A percentile compares a stretch with the other conserved stretches of the same genome.
Conservation (phyloP, 2,888 invertebrate genomes). For the Diabrotica balteata region DNA sequence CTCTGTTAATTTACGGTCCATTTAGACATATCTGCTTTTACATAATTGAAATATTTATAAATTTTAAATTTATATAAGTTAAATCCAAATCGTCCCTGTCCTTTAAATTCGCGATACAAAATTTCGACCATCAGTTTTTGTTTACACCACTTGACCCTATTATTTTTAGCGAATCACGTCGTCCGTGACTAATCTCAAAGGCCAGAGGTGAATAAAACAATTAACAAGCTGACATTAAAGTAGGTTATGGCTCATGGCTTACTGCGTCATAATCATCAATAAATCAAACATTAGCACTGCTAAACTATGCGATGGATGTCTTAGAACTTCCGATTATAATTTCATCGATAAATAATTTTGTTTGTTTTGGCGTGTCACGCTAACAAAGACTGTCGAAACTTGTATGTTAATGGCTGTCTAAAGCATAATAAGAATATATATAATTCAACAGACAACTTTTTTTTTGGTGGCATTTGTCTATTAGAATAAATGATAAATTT, state of each 20-base stretch:
- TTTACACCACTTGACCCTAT: conserved; percentile 10
- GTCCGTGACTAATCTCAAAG: conserved; percentile 29
- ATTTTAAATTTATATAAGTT: too few species aligned
- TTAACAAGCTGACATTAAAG: conserved; percentile 27
- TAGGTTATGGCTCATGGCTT: conserved; percentile 31
- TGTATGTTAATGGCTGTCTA: not conserved
- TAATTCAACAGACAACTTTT: too few species aligned
- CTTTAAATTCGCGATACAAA: not conserved
- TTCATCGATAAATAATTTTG: conserved; percentile 15
- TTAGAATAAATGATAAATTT: too few species aligned
- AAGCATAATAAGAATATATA: too few species aligned
- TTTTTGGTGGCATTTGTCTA: too few species aligned
- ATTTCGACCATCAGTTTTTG: too few species aligned
- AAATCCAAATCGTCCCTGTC: not conserved
- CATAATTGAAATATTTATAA: too few species aligned
- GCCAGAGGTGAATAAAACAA: conserved; percentile 35
- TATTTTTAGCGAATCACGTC: conserved; percentile 25
- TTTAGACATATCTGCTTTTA: too few species aligned
- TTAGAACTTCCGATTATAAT: conserved; percentile 19
- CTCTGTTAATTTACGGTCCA: too few species aligned
- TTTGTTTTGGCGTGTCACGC: conserved; percentile 5
- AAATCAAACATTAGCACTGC: conserved; percentile 24
- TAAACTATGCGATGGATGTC: conserved; percentile 18
- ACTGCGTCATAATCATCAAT: conserved; percentile 23
- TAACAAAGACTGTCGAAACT: too few species aligned